Base-by-base conservation (phyloP, 2,888 invertebrate genomes). In the Troides helena region DNA sequence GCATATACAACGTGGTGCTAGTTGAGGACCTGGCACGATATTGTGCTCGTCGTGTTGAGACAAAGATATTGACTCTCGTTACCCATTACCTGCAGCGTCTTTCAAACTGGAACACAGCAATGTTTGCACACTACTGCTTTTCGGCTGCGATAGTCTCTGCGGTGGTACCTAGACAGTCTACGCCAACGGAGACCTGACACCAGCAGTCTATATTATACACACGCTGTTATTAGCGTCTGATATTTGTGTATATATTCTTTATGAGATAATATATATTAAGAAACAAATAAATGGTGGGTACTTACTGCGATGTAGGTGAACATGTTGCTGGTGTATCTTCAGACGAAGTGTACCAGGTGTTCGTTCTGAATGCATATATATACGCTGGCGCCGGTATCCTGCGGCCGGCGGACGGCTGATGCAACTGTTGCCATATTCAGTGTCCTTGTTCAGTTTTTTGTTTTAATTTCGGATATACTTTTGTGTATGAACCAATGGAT, bases 241-340 rank as follows among this genome's bases (percentile, higher is more conserved):
- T 46, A 17, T 46, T 56, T 21, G 14, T 56, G n/a, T n/a, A 5
- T n/a, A 21, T 56, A 21, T 5, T 8, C 5, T 5, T 56, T 21
- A 21, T 7, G 21, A 21, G 7, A 21, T 21, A 56, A 56, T 57
- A 57, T n/a, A 36, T n/a, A 36, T 12, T 14, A 60, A 68, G 36
- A 60, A 72, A 71, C 58, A 68, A 12, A 74, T 58, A 53, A 25
- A 36, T 18, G 8, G 53, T 0, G 58, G 53, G 60, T 71, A 90
- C 91, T 91, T 77, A 91, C 91, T 77, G 86, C 82, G 65, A 89
- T 76, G 79, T 81, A 87, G 83, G 86, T 82, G 83, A 90, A 89
- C 91, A 91, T 90, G 72, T 83, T 87, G 74, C 79, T 83, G 77
- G 76, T 76, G 75, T 77, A 70, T 76, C 78, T 78, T 79, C 78